phyloP scores from a whole-genome alignment of 2,888 invertebrate species.

The Athetis lepigone region DNA sequence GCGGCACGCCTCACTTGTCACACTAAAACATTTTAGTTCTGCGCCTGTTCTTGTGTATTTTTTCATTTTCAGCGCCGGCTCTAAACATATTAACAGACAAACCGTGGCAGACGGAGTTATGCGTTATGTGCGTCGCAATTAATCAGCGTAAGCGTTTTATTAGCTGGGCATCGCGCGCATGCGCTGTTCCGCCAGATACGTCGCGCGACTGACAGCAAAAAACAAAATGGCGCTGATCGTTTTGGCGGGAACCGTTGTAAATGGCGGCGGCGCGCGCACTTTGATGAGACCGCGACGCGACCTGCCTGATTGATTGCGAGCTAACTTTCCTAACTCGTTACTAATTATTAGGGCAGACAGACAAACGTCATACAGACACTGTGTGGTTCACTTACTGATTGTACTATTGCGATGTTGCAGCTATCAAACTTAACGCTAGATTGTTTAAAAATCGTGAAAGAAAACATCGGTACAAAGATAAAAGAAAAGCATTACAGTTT shows the following conservation, averaged over 20 bases:
- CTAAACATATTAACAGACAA: slow-evolving; percentile 69
- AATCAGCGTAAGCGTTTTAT: slow-evolving; percentile 87
- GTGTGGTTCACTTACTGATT: not conserved
- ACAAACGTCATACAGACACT: slow-evolving; percentile 19
- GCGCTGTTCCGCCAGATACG: slow-evolving; percentile 79
- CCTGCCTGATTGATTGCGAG: slow-evolving; percentile 60
- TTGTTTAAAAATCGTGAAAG: not conserved
- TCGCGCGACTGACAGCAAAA: slow-evolving; percentile 75
- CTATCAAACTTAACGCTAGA: not conserved
- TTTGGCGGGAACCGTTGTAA: slow-evolving; percentile 67
- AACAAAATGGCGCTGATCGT: slow-evolving; percentile 63
- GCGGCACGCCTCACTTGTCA: slow-evolving; percentile 61
- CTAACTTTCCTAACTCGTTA: slow-evolving; percentile 40
- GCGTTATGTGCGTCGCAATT: slow-evolving; percentile 77
- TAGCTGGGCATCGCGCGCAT: slow-evolving; percentile 71
- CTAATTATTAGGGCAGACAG: slow-evolving; percentile 58
- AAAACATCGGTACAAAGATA: not conserved
- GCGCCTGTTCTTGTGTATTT: slow-evolving; percentile 71
- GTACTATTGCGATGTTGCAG: not conserved
- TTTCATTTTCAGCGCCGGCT: slow-evolving; percentile 66
- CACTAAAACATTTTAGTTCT: slow-evolving; percentile 76
- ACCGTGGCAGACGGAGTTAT: slow-evolving; percentile 71
- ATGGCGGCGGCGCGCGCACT: slow-evolving; percentile 77
- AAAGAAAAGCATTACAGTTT: too few relatives aligned
- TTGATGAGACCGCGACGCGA: slow-evolving; percentile 64